Conservation (phyloP, 2,113 vertebrate species). For the Notiomystis cincta region DNA sequence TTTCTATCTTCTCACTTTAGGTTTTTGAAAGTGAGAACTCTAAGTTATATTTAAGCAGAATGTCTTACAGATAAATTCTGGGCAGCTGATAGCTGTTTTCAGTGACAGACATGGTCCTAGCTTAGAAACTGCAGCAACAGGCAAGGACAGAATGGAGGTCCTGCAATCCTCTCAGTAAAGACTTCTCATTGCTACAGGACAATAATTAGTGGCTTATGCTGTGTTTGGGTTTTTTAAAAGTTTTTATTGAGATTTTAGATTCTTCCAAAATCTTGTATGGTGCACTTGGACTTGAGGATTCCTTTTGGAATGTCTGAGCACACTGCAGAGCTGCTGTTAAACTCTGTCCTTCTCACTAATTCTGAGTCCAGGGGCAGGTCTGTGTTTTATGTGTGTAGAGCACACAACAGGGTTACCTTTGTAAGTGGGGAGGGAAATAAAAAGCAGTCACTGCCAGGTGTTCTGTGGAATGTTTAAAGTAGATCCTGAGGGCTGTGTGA, state of each 20-base stretch:
- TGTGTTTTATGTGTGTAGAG: background rate
- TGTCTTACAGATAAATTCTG: background rate
- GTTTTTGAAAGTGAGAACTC: background rate
- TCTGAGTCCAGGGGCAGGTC: background rate
- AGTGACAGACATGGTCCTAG: background rate
- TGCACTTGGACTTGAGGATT: background rate
- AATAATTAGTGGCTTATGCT: background rate
- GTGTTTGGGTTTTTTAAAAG: background rate
- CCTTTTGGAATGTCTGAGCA: background rate
- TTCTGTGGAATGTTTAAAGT: background rate
- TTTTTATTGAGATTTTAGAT: background rate
- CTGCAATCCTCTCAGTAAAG: background rate
- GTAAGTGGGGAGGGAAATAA: background rate
- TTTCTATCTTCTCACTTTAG: background rate
- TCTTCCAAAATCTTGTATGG: background rate
- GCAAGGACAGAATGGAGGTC: background rate
- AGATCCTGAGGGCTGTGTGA: background rate
- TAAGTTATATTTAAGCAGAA: background rate
- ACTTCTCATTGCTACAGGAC: background rate
- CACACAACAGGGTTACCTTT: rapidly evolving
- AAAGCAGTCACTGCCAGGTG: background rate
- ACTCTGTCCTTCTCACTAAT: background rate
- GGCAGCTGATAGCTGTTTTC: background rate
- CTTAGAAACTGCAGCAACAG: background rate
- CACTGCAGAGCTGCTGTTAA: background rate